These are phyloP conservation scores for Phymanthus crucifer DNA, from an alignment of 92 coral and sea anemone genomes.

Conservation along the genomic window DNA sequence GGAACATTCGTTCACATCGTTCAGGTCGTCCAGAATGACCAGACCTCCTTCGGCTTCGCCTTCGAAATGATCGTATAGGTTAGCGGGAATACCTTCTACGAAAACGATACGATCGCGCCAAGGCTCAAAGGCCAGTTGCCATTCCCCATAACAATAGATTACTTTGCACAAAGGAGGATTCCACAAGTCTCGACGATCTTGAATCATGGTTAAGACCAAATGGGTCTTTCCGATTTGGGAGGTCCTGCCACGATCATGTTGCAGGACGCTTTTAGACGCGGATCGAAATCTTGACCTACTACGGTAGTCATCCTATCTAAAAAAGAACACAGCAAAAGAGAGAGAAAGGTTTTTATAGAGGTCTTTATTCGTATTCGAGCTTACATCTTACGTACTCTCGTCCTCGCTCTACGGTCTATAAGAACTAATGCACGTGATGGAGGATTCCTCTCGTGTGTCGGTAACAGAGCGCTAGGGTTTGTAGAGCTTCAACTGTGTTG, in stretches of 20 bases:
- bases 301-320: not conserved
- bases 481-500: no score
- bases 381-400: not conserved
- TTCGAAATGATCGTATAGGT: slow-evolving; percentile 20
- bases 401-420: no score
- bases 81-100: slow-evolving; percentile 43
- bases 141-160: slow-evolving; percentile 41
- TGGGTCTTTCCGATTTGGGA: slow-evolving; percentile 15
- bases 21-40: slow-evolving; percentile 33
- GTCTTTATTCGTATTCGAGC: not conserved
- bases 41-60: slow-evolving; percentile 15
- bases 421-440: no score
- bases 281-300: not conserved
- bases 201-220: slow-evolving; percentile 3
- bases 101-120: slow-evolving; percentile 4
- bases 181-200: slow-evolving; percentile 6
- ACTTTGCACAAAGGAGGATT: slow-evolving; percentile 24
- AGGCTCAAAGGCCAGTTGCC: slow-evolving; percentile 29
- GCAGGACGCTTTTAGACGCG: not conserved
- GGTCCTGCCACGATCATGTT: slow-evolving; percentile 31
- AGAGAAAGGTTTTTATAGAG: no score
- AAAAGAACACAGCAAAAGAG: no score
- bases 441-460: no score
- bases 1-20: slow-evolving; percentile 26
- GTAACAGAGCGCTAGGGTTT: no score